phyloP scores from a whole-genome alignment of 2,113 vertebrate species.

The Crotalus helleri region DNA sequence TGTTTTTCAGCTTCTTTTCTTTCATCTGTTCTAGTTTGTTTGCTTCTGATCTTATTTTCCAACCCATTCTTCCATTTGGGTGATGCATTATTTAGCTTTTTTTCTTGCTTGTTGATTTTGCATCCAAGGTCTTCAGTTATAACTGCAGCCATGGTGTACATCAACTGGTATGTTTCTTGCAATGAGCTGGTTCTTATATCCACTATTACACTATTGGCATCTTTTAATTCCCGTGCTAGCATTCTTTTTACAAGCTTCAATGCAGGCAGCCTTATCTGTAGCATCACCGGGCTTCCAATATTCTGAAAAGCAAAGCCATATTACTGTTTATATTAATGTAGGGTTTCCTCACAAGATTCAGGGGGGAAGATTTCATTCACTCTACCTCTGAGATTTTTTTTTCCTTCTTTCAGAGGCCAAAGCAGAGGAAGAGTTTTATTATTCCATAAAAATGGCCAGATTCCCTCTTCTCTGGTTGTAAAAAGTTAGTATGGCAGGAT shows the following conservation, averaged over 20 bases:
- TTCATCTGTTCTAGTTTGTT: background rate
- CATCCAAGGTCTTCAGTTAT: background rate
- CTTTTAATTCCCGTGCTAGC: background rate
- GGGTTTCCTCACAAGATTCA: background rate
- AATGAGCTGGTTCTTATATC: background rate
- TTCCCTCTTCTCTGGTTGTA: background rate
- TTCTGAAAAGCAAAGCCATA: background rate
- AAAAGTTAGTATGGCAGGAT: background rate
- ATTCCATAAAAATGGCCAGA: background rate
- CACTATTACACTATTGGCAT: background rate
- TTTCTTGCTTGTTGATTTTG: background rate
- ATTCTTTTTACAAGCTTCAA: background rate
- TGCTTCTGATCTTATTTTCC: background rate
- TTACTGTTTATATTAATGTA: background rate
- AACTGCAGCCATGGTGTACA: background rate
- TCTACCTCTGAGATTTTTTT: background rate
- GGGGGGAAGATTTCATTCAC: background rate
- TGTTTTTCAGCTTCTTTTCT: background rate
- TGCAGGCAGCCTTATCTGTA: background rate
- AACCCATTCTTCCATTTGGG: background rate
- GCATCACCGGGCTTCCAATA: background rate
- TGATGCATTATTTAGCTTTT: background rate
- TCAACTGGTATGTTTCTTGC: background rate
- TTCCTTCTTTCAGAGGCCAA: background rate
- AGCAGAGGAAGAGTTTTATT: background rate